Conservation (phyloP, 2,113 vertebrate species). For the Rhinopithecus roxellana region DNA sequence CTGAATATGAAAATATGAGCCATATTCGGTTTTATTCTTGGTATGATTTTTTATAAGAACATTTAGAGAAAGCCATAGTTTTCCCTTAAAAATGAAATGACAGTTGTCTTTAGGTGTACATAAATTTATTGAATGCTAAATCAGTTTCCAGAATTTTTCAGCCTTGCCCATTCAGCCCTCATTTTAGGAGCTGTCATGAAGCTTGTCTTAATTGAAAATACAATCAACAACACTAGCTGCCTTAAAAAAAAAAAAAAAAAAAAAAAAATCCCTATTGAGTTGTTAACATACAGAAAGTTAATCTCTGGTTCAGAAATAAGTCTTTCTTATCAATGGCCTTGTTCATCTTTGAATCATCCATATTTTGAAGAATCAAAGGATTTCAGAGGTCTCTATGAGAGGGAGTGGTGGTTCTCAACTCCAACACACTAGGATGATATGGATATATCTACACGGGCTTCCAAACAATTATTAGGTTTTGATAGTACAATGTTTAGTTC, state of each 20-base stretch:
- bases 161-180: not conserved
- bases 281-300: not conserved
- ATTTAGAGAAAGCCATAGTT: not conserved
- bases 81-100: slow-evolving; percentile 30
- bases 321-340: not conserved
- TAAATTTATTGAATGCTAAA: slow-evolving; percentile 2
- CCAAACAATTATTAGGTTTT: not conserved
- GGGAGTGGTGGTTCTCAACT: not conserved
- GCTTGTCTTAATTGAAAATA: slow-evolving; percentile 41
- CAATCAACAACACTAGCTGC: not conserved
- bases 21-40: not conserved
- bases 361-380: not conserved
- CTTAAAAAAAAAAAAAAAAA: not conserved
- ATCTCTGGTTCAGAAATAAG: slow-evolving; percentile 24
- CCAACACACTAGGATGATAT: not conserved
- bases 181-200: not conserved
- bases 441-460: not conserved
- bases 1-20: not conserved
- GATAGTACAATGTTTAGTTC: not conserved
- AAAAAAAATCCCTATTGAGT: not conserved
- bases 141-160: slow-evolving; percentile 11
- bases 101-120: not conserved
- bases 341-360: slow-evolving; percentile 6
- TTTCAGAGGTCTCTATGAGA: not conserved
- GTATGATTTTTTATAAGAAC: not conserved